Percentiles rank a stretch among this genome's conserved stretches.
These are phyloP conservation scores for Platichthys stellatus DNA, from an alignment of 2,113 vertebrate genomes.

Conservation along the genomic window DNA sequence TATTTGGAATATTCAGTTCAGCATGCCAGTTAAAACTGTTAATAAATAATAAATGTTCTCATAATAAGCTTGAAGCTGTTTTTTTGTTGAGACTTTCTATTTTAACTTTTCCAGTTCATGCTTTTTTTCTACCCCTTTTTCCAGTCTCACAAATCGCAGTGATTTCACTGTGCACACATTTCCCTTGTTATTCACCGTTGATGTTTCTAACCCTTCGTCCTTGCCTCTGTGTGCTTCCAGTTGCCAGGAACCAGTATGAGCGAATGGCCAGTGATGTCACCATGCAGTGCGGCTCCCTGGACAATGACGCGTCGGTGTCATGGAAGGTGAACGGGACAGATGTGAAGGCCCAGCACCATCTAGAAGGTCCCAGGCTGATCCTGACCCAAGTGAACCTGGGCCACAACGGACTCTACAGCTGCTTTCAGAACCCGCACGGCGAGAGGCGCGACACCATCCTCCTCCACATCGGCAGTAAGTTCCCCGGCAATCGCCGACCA, in stretches of 20 bases:
- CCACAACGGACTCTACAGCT: conserved; percentile 91
- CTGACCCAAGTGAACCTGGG: conserved; percentile 86
- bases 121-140: no score
- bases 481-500: conserved; percentile 5
- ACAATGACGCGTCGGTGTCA: conserved; percentile 86
- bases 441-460: conserved; percentile 90
- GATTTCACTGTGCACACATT: no score
- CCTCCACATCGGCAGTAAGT: conserved; percentile 94
- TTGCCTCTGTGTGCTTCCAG: conserved; percentile 72
- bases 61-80: no score
- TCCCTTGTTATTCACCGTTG: neutral
- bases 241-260: conserved; percentile 88
- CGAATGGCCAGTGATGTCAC: conserved; percentile 89
- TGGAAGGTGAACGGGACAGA: conserved; percentile 96
- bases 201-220: neutral
- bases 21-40: no score
- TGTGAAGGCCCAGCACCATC: conserved; percentile 83
- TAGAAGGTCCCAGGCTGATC: conserved; percentile 86
- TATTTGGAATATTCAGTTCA: neutral
- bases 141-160: no score
- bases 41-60: no score
- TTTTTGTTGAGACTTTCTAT: no score
- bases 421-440: conserved; percentile 93
- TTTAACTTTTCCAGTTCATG: no score
- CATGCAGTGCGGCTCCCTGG: conserved; percentile 91